A percentile compares a stretch with the other conserved stretches of the same genome.
These are phyloP conservation scores for Thera obeliscata DNA, from an alignment of 2,888 invertebrate species.

Conservation along the genomic window DNA sequence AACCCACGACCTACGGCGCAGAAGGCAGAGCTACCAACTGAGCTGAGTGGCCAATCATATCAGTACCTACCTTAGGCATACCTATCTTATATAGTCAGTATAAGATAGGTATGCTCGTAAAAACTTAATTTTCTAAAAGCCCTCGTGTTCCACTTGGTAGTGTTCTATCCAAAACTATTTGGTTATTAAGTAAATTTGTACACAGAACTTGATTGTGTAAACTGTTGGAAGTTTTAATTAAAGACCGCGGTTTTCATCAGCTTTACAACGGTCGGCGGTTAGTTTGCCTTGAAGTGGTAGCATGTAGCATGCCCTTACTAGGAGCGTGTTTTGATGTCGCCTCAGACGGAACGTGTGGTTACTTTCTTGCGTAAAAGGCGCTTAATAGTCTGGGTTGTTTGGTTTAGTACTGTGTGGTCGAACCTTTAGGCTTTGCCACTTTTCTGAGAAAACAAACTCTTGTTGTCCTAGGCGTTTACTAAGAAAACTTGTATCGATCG, in stretches of 20 bases:
- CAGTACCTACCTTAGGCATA: too few relatives aligned
- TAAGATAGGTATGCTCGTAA: conserved; percentile 9
- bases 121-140: conserved; percentile 13
- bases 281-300: conserved; percentile 39
- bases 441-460: neutral
- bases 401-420: neutral
- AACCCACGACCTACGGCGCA: too few relatives aligned
- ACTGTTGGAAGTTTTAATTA: conserved; percentile 54
- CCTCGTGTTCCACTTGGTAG: conserved; percentile 3
- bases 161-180: conserved; percentile 19
- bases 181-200: conserved; percentile 24
- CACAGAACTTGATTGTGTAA: conserved; percentile 42
- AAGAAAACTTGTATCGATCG: too few relatives aligned
- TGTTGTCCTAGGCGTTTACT: too few relatives aligned
- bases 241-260: conserved; percentile 53
- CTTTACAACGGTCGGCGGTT: conserved; percentile 44
- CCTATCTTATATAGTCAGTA: neutral
- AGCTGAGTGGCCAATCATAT: too few relatives aligned
- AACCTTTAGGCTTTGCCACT: neutral
- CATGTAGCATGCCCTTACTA: conserved; percentile 19
- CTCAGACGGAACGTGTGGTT: neutral
- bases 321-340: neutral
- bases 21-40: too few relatives aligned
- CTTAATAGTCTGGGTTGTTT: neutral
- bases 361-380: neutral